Base-by-base conservation (phyloP, 1,140 invertebrate genomes). In the Drosophila mauritiana region DNA sequence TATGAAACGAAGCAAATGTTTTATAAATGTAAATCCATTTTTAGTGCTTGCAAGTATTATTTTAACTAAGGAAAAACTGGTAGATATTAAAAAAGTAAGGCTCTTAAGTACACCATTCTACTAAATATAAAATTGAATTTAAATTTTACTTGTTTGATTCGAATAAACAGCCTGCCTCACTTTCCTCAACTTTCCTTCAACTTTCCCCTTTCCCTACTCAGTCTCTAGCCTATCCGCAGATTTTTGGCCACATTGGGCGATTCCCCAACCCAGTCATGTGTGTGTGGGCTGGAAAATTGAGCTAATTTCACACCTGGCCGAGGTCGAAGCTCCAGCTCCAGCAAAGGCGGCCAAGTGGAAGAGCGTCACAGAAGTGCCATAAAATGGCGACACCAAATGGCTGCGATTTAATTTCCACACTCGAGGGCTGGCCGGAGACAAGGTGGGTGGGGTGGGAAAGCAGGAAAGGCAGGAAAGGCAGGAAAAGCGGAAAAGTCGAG, bases 241-340 rank as follows among this genome's bases (percentile, higher is more conserved):
- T 48, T 40, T 53, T 40, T 72, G 67, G 68, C 70, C 68, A 73
- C 55, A 73, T 37, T 65, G 36, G 48, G 48, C 3, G 13, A 43
- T 27, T 22, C n/a, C 8, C 43, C 11, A 17, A 52, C 31, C 17
- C 53, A 46, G 22, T 22, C 67, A 52, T 55, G 52, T 67, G 63
- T 63, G 62, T 64, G 43, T 51, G 61, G 49, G 31, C 68, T 40
- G 52, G 43, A 46, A 70, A 85, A 82, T 85, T 67, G 74, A 65
- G 74, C 78, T 86, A 85, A 85, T 88, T 88, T 82, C 74, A 78
- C 83, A 85, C 82, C 83, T 85, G 78, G 55, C 45, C 57, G 51
- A 54, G 73, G 57, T 39, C 59, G 54, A 17, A 65, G 45, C 46
- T 52, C 31, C 55, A 43, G 20, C 37, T 20, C 61, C 64, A 43